Evolutionary conservation across 2,888 invertebrate genomes (phyloP), one percentile per base, ranked within the genome.

Genomic region (Hyalella azteca): DNA sequence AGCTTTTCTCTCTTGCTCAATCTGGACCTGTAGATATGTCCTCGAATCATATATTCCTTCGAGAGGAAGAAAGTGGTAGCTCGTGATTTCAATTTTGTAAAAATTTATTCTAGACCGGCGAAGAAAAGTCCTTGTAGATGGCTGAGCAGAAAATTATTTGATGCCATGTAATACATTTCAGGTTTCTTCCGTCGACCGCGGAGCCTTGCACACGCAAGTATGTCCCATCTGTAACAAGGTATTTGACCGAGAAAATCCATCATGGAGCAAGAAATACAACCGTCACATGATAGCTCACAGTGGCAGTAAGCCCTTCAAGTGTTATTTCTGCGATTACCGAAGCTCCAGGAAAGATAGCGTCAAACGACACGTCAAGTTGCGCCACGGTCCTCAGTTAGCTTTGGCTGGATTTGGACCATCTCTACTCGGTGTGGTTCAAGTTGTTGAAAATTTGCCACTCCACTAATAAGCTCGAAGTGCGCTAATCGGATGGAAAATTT

Each of bases 231-330:
- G 82, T 77, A 76, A 78, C 80, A 80, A 82, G 79, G 73, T 73
- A 78, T 82, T 82, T 78, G 76, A 78, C 45, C 80, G 80, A 73
- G 73, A 73, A 73, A 40, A 78, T 59, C 80, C 82, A 29, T 82
- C 82, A 9, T 82, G 82, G 82, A 77, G 80, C n/a, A 80, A 82
- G 79, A 82, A 79, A 79, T 77, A 80, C 80, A 80, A 79, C 78
- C 82, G 82, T 59, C 82, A 82, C 41, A 78, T 82, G 59, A 54
- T 82, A 40, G 80, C 78, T 36, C 82, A 82, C 45, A 80, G 80
- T 29, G 82, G 82, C 79, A 80, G 73, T 49, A 82, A 82, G 59
- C 82, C 82, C 48, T 82, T 77, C 54, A 78, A 78, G 80, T 82
- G 82, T 22, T 78, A 50, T 36, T 80, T 77, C 78, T 82, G 82